These are phyloP conservation scores for Heloderma charlesbogerti DNA, from an alignment of 2,113 vertebrate species.

Conservation along the genomic window DNA sequence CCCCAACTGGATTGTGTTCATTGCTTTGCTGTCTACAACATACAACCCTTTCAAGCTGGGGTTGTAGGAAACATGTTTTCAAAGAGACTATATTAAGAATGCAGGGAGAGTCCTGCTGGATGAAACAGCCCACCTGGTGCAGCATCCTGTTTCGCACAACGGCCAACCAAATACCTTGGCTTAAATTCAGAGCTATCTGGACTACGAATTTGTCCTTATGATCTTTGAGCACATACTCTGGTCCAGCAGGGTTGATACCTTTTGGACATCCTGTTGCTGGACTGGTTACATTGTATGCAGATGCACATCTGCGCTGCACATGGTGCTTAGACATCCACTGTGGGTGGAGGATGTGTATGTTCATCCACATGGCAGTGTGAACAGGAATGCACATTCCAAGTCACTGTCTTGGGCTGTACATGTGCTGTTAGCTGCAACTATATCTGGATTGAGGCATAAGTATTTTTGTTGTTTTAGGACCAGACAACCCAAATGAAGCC, in stretches of 20 bases:
- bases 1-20: not conserved
- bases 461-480: not conserved
- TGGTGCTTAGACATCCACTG: not conserved
- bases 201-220: not conserved
- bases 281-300: not conserved
- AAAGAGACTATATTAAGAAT: not conserved
- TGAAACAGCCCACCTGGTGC: not conserved
- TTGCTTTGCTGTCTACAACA: slow-evolving; percentile 3
- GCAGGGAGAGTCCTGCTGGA: not conserved
- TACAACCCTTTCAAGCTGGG: not conserved
- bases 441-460: not conserved
- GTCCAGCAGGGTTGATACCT: not conserved
- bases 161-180: not conserved
- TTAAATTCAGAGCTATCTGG: not conserved
- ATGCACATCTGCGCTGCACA: not conserved
- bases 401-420: not conserved
- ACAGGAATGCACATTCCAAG: not conserved
- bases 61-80: not conserved
- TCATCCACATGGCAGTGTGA: not conserved
- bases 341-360: not conserved
- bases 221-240: not conserved
- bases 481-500: not conserved
- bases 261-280: not conserved
- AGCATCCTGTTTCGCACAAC: not conserved
- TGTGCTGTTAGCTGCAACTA: not conserved